Evolutionary conservation across 2,888 invertebrate genomes (phyloP).

Genomic region (Limnephilus marmoratus): DNA sequence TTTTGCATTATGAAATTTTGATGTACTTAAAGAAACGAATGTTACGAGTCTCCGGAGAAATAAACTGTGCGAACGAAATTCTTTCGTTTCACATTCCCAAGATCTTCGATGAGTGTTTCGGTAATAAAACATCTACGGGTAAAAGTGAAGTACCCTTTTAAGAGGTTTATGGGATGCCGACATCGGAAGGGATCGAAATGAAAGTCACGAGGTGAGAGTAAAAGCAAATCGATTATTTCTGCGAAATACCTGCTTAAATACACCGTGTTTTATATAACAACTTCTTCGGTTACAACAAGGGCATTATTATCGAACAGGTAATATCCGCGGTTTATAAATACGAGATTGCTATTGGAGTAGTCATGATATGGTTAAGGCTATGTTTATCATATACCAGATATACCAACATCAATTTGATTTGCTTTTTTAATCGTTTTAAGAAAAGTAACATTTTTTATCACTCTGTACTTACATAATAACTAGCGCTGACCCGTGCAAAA

Average conservation of each 20-base stretch:
- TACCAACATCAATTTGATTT: no score
- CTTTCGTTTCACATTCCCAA: not conserved
- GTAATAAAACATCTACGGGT: not conserved
- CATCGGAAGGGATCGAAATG: not conserved
- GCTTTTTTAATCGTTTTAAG: no score
- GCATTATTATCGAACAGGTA: not conserved
- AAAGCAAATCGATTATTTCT: not conserved
- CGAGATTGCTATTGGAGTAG: not conserved
- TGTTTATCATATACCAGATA: not conserved
- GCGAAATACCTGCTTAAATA: not conserved
- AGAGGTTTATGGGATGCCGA: not conserved
- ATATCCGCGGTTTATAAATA: not conserved
- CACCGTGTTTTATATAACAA: not conserved
- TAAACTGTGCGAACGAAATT: not conserved
- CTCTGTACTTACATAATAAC: no score
- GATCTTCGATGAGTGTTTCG: not conserved
- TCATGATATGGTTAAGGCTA: not conserved
- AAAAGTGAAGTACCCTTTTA: not conserved
- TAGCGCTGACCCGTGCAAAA: no score
- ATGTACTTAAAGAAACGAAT: not conserved
- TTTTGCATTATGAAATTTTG: not conserved
- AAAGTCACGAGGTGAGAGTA: conserved; percentile 12
- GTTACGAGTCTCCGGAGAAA: not conserved
- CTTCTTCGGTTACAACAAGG: conserved; percentile 2
- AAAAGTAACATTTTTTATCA: no score